phyloP scores from a whole-genome alignment of 2,797 vertebrate species.

The Trachops cirrhosus region DNA sequence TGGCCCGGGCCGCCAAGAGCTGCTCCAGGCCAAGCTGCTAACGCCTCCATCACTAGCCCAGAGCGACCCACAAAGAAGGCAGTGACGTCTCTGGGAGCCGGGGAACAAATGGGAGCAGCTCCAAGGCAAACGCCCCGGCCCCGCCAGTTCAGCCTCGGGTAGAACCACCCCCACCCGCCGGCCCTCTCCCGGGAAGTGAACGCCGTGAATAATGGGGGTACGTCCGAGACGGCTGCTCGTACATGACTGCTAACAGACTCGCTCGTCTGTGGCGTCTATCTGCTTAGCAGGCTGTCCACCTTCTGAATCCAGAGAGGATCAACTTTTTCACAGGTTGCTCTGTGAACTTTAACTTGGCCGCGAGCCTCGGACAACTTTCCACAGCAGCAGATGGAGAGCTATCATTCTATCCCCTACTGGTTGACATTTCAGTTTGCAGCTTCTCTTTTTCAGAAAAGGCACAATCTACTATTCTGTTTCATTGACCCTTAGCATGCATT shows the following conservation, averaged over 20 bases:
- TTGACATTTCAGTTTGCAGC: background rate
- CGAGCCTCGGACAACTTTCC: background rate
- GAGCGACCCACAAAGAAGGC: slow-evolving; percentile 29
- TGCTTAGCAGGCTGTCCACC: background rate
- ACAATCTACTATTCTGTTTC: background rate
- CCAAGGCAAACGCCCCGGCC: background rate
- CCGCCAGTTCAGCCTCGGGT: background rate
- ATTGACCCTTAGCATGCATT: background rate
- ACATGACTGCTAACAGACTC: background rate
- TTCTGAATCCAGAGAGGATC: background rate
- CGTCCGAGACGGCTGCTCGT: rapidly evolving
- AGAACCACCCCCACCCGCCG: background rate
- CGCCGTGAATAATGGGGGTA: rapidly evolving
- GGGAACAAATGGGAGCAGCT: slow-evolving; percentile 36
- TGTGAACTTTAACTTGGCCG: background rate
- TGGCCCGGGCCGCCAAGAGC: slow-evolving; percentile 52
- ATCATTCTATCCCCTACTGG: background rate
- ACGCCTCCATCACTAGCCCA: background rate
- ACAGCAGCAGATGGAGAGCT: background rate
- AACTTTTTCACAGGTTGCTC: background rate
- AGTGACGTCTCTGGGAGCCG: slow-evolving; percentile 1
- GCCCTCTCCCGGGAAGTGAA: background rate
- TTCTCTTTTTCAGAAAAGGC: background rate
- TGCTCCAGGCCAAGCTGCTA: slow-evolving; percentile 59
- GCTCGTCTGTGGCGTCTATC: background rate